Evolutionary conservation across 2,888 invertebrate species (phyloP).

Genomic region (Operophtera brumata): DNA sequence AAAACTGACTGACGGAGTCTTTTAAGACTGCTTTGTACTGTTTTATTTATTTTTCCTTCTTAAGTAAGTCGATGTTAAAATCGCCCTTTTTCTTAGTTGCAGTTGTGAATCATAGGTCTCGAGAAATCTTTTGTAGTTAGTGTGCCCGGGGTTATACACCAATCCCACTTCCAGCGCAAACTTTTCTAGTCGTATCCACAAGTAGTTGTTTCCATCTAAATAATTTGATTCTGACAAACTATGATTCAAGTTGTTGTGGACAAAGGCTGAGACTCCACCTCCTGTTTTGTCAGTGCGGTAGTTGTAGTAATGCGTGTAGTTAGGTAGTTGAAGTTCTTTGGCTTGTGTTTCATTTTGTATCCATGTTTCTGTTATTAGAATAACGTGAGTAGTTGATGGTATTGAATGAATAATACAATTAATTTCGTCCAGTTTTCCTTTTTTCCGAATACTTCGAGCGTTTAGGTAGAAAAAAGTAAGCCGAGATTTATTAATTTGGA

Average conservation of each 20-base stretch:
- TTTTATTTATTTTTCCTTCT: neutral
- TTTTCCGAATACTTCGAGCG: neutral
- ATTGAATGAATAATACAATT: neutral
- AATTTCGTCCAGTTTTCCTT: neutral
- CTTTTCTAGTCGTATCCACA: neutral
- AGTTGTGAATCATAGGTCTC: neutral
- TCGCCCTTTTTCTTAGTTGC: slow-evolving; percentile 1
- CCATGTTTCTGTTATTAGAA: neutral
- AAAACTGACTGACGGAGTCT: too few relatives aligned
- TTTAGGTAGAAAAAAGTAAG: neutral
- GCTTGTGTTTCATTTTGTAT: neutral
- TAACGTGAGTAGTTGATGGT: neutral
- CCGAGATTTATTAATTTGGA: neutral
- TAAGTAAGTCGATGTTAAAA: neutral
- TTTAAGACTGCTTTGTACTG: neutral
- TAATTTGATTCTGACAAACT: neutral
- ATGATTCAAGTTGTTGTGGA: neutral
- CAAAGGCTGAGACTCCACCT: neutral
- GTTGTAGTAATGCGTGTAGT: neutral
- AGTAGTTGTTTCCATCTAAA: neutral
- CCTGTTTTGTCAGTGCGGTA: neutral
- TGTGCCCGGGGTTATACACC: neutral
- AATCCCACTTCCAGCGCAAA: neutral
- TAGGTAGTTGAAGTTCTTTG: neutral
- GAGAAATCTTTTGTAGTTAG: neutral